These are phyloP conservation scores for Eumacrocentrus americanus DNA, from an alignment of 2,888 invertebrate genomes.

Conservation along the genomic window DNA sequence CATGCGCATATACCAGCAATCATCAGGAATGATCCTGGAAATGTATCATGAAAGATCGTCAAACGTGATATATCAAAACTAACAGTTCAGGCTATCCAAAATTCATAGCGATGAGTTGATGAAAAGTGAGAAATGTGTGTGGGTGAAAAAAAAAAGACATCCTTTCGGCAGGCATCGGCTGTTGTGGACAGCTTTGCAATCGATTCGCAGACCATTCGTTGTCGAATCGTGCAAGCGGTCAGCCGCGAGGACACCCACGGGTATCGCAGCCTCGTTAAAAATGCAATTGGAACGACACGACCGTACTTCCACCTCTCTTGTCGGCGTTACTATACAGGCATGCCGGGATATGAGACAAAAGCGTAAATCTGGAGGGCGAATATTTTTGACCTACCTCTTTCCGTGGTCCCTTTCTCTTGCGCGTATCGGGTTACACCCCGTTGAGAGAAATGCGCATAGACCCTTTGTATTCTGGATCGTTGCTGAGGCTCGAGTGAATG, in stretches of 20 bases:
- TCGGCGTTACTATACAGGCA: neutral
- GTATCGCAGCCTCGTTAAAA: slow-evolving; percentile 28
- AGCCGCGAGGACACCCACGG: slow-evolving; percentile 23
- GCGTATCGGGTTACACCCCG: slow-evolving; percentile 16
- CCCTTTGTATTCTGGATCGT: slow-evolving; percentile 45
- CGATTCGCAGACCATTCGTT: slow-evolving; percentile 22
- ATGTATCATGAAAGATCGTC: too few species aligned
- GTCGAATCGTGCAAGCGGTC: slow-evolving; percentile 17
- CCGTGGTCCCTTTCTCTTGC: neutral
- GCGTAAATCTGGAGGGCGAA: slow-evolving; percentile 7
- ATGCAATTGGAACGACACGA: slow-evolving; percentile 25
- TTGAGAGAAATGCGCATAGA: slow-evolving; percentile 18
- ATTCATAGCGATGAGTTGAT: slow-evolving; percentile 9
- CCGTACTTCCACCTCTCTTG: slow-evolving; percentile 4
- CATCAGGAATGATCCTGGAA: too few species aligned
- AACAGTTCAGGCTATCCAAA: too few species aligned
- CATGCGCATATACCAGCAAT: too few species aligned
- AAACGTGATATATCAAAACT: too few species aligned
- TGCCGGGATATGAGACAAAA: neutral
- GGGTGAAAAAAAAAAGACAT: slow-evolving; percentile 8
- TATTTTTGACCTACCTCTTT: neutral
- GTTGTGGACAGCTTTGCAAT: slow-evolving; percentile 25
- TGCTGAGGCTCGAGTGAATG: slow-evolving; percentile 36
- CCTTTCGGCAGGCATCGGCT: slow-evolving; percentile 18
- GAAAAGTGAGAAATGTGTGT: slow-evolving; percentile 11